These are phyloP conservation scores for Stercorarius parasiticus DNA, from an alignment of 2,113 vertebrate species.

Conservation along the genomic window DNA sequence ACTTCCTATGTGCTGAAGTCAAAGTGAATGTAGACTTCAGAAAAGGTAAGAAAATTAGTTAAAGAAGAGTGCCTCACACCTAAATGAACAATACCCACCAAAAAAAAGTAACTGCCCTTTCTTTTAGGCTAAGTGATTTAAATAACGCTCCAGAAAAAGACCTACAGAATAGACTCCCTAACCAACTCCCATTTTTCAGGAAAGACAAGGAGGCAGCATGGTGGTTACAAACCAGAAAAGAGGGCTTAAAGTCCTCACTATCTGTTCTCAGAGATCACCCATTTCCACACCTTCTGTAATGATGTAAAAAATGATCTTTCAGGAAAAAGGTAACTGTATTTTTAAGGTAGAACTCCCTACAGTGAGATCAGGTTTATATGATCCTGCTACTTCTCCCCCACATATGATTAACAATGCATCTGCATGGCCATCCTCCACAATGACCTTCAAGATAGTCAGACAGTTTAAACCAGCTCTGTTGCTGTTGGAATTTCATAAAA, in stretches of 20 bases:
- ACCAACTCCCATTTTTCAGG: neutral
- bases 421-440: neutral
- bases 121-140: neutral
- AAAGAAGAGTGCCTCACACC: neutral
- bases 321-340: neutral
- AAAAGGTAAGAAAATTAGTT: neutral
- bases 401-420: neutral
- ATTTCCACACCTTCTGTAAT: neutral
- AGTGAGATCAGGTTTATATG: neutral
- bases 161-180: neutral
- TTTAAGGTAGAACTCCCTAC: neutral
- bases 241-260: neutral
- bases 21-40: neutral
- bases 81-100: neutral
- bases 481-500: neutral
- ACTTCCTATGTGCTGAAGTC: neutral
- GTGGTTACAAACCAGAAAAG: neutral
- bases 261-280: neutral
- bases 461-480: neutral
- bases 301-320: neutral
- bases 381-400: neutral
- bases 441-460: neutral
- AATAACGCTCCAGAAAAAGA: neutral
- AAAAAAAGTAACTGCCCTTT: neutral
- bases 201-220: neutral